Evolutionary conservation across 2,888 invertebrate species (phyloP), one percentile per base, ranked within the genome.

Genomic region (Muschampia plurimacula): DNA sequence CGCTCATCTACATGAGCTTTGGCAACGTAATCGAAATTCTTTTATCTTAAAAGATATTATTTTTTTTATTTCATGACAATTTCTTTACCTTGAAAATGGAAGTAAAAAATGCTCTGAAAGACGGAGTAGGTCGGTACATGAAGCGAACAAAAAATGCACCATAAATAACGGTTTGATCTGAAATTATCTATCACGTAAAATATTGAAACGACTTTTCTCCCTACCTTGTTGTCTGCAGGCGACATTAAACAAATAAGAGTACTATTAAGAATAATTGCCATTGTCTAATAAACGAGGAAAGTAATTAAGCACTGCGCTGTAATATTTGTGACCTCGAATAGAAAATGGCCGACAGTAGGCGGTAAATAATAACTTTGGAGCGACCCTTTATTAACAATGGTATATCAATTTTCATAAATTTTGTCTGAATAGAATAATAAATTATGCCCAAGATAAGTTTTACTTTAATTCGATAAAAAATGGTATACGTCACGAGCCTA

Each of bases 381-480:
- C 57, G 65, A 57, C 70, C 41, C 64, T 70, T 60, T 70, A 70
- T 64, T 75, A 74, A 74, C 70, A 71, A 72, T 70, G 64, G 55
- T 67, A 73, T 70, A 76, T 74, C 74, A 59, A 74, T 70, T 69
- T 76, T 74, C 77, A 74, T 77, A 76, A 78, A 74, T 75, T 74
- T 75, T 55, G 59, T 49, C 72, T 74, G 72, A 75, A 70, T 72
- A 64, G 74, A 72, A 75, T 74, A 74, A 77, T 76, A 74, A 77
- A 76, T 74, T 69, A 76, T 65, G 28, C 70, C 4, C 6, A 13
- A 72, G 73, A 74, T 74, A 67, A 64, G 66, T 66, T 71, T 32
- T 22, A 44, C 65, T 74, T 65, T 63, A 74, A 72, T 75, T 52
- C 39, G 70, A 69, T 74, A 69, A 72, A 68, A 76, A 77, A 76